Percentiles rank a stretch among this genome's conserved stretches.
Conservation (phyloP, 1,140 invertebrate species). For the Marisa cornuarietis region DNA sequence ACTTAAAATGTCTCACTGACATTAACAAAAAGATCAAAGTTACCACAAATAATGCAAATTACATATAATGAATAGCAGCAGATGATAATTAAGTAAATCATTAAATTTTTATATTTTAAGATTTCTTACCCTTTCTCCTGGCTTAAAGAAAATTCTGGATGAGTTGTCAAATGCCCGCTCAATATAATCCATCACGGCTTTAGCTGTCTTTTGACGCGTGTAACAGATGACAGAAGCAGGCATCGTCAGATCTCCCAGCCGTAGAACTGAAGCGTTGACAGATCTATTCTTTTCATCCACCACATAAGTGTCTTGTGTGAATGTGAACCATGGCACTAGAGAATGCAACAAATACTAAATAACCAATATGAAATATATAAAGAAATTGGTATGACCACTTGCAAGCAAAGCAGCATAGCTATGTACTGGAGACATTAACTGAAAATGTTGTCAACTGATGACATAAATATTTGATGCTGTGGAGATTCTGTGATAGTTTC, state of each 20-base stretch:
- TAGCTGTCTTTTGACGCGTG: constrained; percentile 60
- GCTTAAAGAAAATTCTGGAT: constrained; percentile 64
- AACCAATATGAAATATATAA: background rate
- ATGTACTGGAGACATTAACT: no score
- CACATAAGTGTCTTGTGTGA: constrained; percentile 45
- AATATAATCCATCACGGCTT: constrained; percentile 59
- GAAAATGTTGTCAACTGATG: no score
- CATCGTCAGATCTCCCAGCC: constrained; percentile 55
- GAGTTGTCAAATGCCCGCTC: constrained; percentile 52
- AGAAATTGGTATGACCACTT: background rate
- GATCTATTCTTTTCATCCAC: constrained; percentile 54
- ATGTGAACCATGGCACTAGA: constrained; percentile 59
- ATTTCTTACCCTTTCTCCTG: constrained; percentile 57
- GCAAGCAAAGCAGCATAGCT: no score
- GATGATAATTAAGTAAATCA: no score
- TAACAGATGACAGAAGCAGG: constrained; percentile 62
- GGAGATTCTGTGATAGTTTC: no score
- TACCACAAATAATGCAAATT: background rate
- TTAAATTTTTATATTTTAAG: background rate
- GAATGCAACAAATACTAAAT: constrained; percentile 10
- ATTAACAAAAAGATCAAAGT: background rate
- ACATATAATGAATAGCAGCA: background rate
- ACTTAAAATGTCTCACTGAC: background rate
- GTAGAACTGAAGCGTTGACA: constrained; percentile 52
- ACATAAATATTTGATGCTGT: no score